These are phyloP conservation scores for Phylloscopus collybita DNA, from an alignment of 2,797 vertebrate genomes.

Conservation along the genomic window DNA sequence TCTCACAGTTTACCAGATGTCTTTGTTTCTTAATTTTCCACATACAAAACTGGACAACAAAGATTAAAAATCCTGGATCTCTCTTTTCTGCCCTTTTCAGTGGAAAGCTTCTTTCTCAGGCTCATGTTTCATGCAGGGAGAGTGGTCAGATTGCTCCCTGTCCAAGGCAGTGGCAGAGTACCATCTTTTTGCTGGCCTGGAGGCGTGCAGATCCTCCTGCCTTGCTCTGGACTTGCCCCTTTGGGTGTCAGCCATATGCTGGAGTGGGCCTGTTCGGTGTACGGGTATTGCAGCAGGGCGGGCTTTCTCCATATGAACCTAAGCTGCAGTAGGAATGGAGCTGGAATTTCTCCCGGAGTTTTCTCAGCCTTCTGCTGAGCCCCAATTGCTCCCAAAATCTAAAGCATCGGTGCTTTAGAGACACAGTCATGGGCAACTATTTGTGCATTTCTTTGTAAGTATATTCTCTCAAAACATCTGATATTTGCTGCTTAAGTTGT, in stretches of 20 bases:
- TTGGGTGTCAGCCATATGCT: fast-evolving
- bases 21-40: neutral
- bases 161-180: neutral
- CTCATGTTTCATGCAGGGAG: fast-evolving
- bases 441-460: neutral
- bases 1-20: neutral
- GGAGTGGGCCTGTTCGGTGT: fast-evolving
- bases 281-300: fast-evolving
- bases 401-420: neutral
- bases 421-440: neutral
- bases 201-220: fast-evolving
- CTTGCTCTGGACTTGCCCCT: neutral
- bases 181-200: neutral
- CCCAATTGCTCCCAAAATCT: neutral
- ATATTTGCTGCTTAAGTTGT: neutral
- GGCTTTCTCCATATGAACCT: neutral
- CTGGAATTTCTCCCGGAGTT: neutral
- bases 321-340: neutral
- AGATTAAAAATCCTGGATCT: neutral
- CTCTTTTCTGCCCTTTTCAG: neutral
- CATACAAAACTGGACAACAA: neutral
- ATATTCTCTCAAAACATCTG: neutral
- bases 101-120: neutral
- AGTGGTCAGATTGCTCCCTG: neutral
- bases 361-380: neutral